A percentile compares a stretch with the other conserved stretches of the same genome.
Conservation (phyloP, 2,797 vertebrate genomes). For the Dendrocincla fuliginosa region DNA sequence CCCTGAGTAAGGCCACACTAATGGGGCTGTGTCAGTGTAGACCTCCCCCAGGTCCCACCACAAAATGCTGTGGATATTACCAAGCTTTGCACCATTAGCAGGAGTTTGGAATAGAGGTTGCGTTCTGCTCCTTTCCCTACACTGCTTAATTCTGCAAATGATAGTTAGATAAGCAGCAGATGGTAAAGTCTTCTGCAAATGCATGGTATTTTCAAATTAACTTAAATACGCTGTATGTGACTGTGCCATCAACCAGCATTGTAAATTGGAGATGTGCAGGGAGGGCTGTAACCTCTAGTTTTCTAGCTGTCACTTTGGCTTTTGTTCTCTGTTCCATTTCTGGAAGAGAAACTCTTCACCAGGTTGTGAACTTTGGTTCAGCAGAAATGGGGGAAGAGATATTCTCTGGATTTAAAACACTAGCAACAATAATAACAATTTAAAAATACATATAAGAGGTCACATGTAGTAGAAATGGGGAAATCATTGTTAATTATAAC, state of each 20-base stretch:
- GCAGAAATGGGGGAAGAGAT: not conserved
- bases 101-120: not conserved
- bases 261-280: not conserved
- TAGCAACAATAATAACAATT: not conserved
- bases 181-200: slow-evolving; percentile 13
- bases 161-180: slow-evolving; percentile 1
- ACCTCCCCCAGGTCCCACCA: rapidly evolving
- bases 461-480: not conserved
- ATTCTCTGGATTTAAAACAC: not conserved
- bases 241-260: not conserved
- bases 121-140: not conserved
- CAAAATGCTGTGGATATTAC: not conserved
- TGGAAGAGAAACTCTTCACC: not conserved
- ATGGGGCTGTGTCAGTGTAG: not conserved
- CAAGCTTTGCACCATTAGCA: not conserved
- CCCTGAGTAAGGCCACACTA: not conserved
- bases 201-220: not conserved
- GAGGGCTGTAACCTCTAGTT: not conserved
- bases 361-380: not conserved
- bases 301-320: not conserved
- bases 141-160: not conserved
- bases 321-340: not conserved
- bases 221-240: not conserved
- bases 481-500: not conserved
- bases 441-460: not conserved